Evolutionary conservation across 2,888 invertebrate species (phyloP), one percentile per base, ranked within the genome.

Genomic region (Leuctra nigra): DNA sequence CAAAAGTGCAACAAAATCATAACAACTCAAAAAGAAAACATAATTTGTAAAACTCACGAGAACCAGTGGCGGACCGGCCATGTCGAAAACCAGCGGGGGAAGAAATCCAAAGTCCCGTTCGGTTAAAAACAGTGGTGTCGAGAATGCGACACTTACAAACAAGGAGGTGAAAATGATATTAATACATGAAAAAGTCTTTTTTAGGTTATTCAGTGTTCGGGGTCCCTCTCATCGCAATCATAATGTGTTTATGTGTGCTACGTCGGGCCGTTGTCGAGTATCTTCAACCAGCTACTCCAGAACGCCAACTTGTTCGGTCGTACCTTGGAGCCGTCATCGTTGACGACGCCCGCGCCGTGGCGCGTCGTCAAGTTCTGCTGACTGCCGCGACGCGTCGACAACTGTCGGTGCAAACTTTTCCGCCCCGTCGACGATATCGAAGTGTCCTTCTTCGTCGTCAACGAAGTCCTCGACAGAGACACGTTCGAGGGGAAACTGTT

Each of bases 241-340:
- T 29, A 11, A 7, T 29, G 6, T 29, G 29, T 29, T 29, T 29
- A 11, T n/a, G 11, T 29, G 11, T 29, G 6, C 11, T 29, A 29
- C 6, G 29, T 29, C 6, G 29, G 29, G 6, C 29, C 29, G 11
- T 11, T 29, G 29, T 29, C 29, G 29, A 29, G 29, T 29, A 29
- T 29, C 11, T 29, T 29, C 75, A 80, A 76, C 78, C 79, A 78
- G 74, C 72, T 77, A 75, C 77, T 80, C 84, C 84, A 85, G 78
- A 83, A 82, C 73, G 79, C 78, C 72, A 80, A 78, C 75, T 79
- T 81, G 67, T 73, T 69, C 72, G 78, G 73, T 71, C 86, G 86
- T 83, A 86, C 86, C 86, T 86, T 86, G 69, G 57, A 57, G 52
- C 58, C 59, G 44, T 54, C 60, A 59, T 60, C 60, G 2, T 20